Evolutionary conservation across 2,113 vertebrate genomes (phyloP), one percentile per base, ranked within the genome.

Genomic region (Pyrgilauda ruficollis): DNA sequence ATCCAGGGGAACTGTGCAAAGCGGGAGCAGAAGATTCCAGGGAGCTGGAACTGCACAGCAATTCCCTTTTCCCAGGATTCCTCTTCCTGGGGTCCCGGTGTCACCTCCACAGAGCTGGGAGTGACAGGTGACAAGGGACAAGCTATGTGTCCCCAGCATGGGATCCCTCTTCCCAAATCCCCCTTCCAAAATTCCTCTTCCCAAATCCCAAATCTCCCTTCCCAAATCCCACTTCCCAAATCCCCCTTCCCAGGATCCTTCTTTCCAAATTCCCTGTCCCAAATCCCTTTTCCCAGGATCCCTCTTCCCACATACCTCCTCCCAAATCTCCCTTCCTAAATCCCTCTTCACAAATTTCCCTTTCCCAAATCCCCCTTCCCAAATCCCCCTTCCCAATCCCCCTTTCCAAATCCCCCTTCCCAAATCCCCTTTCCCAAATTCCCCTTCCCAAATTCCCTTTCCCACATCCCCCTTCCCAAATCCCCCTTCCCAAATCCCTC

Each of bases 401-500:
- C 23, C 5, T 31, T 22, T 13, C 39, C 39, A 9, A 33, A 31
- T 64, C 14, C 5, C 20, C 2, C 6, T 30, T 41, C 13, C 39
- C 39, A 12, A 30, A 30, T 30, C 11, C 6, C 9, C 1, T 9
- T 26, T 26, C 30, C 30, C 22, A 6, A 16, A 50, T 50, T 14
- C 1, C 8, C 2, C 10, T 22, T 39, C 47, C 14, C 27, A 16
- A 22, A 53, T 23, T 4, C 3, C 12, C 0, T 9, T 20, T 28
- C 6, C 23, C 16, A 31, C 11, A 44, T 23, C 11, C 4, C 43
- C 0, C 13, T 53, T 68, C 17, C 13, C 33, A 15, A 7, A 22
- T n/a, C 5, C 24, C 49, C 15, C 50, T 28, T 52, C 15, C 50
- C 26, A 4, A 9, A 52, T 28, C 15, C 6, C 50, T 1, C 5